phyloP scores from a whole-genome alignment of 2,888 invertebrate species.

The Tachina lurida region DNA sequence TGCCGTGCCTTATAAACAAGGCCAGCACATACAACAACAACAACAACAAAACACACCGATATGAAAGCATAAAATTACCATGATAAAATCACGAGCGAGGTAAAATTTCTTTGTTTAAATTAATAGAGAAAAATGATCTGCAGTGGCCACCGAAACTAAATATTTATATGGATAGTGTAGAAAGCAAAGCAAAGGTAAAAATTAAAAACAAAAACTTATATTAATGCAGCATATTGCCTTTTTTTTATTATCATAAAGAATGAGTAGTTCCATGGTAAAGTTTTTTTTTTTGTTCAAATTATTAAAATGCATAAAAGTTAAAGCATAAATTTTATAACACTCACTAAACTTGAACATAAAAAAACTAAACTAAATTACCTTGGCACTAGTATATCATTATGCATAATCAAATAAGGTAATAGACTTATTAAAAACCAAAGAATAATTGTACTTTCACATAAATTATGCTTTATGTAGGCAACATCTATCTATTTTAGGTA shows the following conservation, averaged over 20 bases:
- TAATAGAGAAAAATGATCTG: slow-evolving; percentile 66
- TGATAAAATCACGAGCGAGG: slow-evolving; percentile 36
- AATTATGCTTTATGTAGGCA: slow-evolving; percentile 17
- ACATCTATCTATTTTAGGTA: background rate
- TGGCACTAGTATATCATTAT: slow-evolving; percentile 16
- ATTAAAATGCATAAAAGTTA: slow-evolving; percentile 10
- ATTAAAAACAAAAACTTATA: background rate
- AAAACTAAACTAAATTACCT: background rate
- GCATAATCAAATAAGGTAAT: slow-evolving; percentile 50
- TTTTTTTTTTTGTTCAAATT: slow-evolving; percentile 6
- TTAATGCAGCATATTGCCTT: slow-evolving; percentile 13
- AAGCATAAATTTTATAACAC: slow-evolving; percentile 40
- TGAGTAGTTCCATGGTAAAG: background rate
- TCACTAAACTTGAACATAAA: slow-evolving; percentile 13
- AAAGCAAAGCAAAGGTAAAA: background rate
- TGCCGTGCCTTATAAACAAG: slow-evolving; percentile 34
- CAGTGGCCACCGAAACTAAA: slow-evolving; percentile 48
- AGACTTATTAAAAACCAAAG: slow-evolving; percentile 40
- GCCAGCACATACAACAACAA: slow-evolving; percentile 1
- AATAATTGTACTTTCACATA: background rate
- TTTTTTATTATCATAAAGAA: slow-evolving; percentile 6
- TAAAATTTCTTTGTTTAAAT: slow-evolving; percentile 51
- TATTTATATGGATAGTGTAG: slow-evolving; percentile 19
- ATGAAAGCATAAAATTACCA: slow-evolving; percentile 6
- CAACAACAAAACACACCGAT: background rate